Evolutionary conservation across 2,113 vertebrate genomes (phyloP).

Genomic region (Lanius collurio): DNA sequence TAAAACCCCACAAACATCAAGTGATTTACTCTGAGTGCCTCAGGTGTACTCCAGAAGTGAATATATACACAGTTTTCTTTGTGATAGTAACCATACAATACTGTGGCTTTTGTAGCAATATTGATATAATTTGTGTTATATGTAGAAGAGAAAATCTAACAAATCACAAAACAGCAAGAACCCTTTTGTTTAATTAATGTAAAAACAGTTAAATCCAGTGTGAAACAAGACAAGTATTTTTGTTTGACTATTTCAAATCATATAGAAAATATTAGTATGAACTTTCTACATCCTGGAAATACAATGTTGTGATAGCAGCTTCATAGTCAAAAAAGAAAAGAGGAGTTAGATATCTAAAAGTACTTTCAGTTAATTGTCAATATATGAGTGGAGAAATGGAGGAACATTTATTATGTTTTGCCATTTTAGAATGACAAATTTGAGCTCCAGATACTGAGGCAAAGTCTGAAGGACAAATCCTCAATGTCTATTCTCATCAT

Average conservation of each 20-base stretch:
- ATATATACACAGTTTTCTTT: background rate
- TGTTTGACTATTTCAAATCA: background rate
- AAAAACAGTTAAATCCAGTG: background rate
- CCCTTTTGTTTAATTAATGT: background rate
- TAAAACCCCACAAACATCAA: background rate
- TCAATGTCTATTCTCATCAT: background rate
- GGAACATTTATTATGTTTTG: background rate
- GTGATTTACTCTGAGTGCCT: background rate
- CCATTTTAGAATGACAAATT: background rate
- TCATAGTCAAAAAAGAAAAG: background rate
- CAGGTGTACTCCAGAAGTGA: background rate
- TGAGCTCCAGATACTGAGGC: background rate
- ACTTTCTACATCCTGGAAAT: background rate
- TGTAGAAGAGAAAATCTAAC: rapidly evolving
- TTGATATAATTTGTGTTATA: background rate
- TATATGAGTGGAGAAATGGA: background rate
- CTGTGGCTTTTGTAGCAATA: background rate
- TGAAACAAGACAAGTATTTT: background rate
- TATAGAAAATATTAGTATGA: background rate
- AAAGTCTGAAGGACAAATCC: constrained; percentile 16
- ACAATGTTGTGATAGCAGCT: background rate
- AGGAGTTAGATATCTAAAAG: background rate
- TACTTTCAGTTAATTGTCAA: background rate
- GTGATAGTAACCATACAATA: background rate
- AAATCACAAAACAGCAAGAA: background rate